A percentile compares a stretch with the other conserved stretches of the same genome.
These are phyloP conservation scores for Pseudomugil gertrudae DNA, from an alignment of 2,797 vertebrate genomes.

Conservation along the genomic window DNA sequence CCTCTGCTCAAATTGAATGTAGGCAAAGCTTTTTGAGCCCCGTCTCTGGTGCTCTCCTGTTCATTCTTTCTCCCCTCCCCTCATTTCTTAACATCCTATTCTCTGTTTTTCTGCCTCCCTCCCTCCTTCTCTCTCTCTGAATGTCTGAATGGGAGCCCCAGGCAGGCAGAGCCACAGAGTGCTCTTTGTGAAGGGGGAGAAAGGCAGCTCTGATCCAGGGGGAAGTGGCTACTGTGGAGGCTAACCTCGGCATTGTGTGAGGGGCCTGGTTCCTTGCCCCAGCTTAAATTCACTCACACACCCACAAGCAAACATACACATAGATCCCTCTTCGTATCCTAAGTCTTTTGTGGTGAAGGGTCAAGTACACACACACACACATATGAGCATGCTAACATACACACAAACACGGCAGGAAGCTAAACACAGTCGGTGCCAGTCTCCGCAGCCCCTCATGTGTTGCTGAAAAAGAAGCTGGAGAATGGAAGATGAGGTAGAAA, in stretches of 20 bases:
- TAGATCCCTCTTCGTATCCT: conserved; percentile 61
- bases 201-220: conserved; percentile 79
- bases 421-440: conserved; percentile 70
- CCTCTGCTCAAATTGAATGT: conserved; percentile 31
- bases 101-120: conserved; percentile 60
- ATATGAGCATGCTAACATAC: conserved; percentile 25
- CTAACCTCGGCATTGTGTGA: conserved; percentile 75
- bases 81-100: conserved; percentile 59
- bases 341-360: conserved; percentile 71
- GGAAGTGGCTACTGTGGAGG: conserved; percentile 75
- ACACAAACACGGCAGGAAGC: conserved; percentile 68
- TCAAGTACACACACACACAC: conserved; percentile 68
- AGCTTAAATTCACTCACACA: conserved; percentile 69
- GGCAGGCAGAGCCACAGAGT: conserved; percentile 76
- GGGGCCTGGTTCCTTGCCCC: conserved; percentile 70
- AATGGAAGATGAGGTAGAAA: conserved; percentile 29
- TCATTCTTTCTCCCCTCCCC: conserved; percentile 46
- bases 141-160: conserved; percentile 72
- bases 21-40: conserved; percentile 28
- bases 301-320: conserved; percentile 51
- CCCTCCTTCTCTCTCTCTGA: conserved; percentile 52
- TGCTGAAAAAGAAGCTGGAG: conserved; percentile 60
- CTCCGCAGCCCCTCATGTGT: conserved; percentile 66
- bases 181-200: conserved; percentile 78
- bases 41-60: conserved; percentile 28